A percentile compares a stretch with the other conserved stretches of the same genome.
Evolutionary conservation across 2,797 vertebrate genomes (phyloP).

Genomic region (Rachycentron canadum): DNA sequence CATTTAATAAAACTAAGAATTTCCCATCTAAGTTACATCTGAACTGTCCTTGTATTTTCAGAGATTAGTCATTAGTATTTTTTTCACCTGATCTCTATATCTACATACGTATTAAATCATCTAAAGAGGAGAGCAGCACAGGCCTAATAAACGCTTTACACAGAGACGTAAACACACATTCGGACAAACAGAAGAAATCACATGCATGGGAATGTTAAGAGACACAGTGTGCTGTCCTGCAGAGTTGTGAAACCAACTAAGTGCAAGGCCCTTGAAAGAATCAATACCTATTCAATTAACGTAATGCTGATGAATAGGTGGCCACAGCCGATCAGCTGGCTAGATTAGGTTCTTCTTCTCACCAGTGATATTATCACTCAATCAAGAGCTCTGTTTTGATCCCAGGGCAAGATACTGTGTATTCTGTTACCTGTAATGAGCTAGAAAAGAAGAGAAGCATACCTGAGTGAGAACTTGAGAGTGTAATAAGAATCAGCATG

Average conservation of each 20-base stretch:
- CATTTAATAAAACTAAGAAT: neutral
- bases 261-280: slow-evolving; percentile 29
- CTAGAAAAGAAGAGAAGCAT: slow-evolving; percentile 25
- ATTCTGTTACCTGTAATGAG: slow-evolving; percentile 66
- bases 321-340: slow-evolving; percentile 32
- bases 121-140: neutral
- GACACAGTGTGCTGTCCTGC: neutral
- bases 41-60: neutral
- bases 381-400: slow-evolving; percentile 55
- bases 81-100: neutral
- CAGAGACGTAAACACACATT: neutral
- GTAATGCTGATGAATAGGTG: slow-evolving; percentile 52
- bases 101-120: too few relatives aligned
- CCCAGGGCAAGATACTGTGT: slow-evolving; percentile 7
- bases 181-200: neutral
- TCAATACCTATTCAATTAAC: slow-evolving; percentile 65
- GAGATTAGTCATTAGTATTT: too few relatives aligned
- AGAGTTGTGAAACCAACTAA: slow-evolving; percentile 7
- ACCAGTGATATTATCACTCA: slow-evolving; percentile 20
- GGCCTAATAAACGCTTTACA: neutral
- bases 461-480: slow-evolving; percentile 65
- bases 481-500: slow-evolving; percentile 52
- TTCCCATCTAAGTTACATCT: neutral
- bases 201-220: slow-evolving; percentile 15
- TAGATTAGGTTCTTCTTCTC: slow-evolving; percentile 46